phyloP scores from a whole-genome alignment of 2,113 vertebrate genomes.

The Notechis scutatus region DNA sequence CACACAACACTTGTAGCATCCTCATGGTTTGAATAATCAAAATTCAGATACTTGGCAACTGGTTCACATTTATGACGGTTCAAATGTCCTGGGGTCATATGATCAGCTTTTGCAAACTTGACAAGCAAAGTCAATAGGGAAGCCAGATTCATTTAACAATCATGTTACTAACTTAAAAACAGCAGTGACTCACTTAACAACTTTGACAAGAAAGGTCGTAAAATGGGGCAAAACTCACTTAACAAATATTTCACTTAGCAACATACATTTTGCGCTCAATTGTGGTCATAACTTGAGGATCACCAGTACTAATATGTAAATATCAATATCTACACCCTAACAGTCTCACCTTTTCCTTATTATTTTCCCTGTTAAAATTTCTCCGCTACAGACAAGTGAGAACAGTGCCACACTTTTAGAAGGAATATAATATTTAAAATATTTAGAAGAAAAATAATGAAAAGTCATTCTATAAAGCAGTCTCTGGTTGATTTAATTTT shows the following conservation, averaged over 20 bases:
- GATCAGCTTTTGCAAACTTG: background rate
- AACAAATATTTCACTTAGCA: background rate
- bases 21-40: too few relatives aligned
- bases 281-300: background rate
- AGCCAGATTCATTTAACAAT: background rate
- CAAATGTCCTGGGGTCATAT: background rate
- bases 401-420: background rate
- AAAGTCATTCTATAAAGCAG: background rate
- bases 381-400: background rate
- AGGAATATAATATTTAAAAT: background rate
- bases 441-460: background rate
- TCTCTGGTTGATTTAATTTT: background rate
- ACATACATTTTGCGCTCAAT: background rate
- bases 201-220: background rate
- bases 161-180: background rate
- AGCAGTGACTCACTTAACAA: background rate
- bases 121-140: background rate
- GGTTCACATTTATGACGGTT: background rate
- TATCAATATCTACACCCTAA: background rate
- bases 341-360: background rate
- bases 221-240: background rate
- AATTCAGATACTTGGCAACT: background rate
- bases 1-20: background rate
- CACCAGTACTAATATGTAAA: background rate
- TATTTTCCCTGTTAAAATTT: background rate